phyloP scores from a whole-genome alignment of 2,113 vertebrate genomes.

The Pseudopodoces humilis region DNA sequence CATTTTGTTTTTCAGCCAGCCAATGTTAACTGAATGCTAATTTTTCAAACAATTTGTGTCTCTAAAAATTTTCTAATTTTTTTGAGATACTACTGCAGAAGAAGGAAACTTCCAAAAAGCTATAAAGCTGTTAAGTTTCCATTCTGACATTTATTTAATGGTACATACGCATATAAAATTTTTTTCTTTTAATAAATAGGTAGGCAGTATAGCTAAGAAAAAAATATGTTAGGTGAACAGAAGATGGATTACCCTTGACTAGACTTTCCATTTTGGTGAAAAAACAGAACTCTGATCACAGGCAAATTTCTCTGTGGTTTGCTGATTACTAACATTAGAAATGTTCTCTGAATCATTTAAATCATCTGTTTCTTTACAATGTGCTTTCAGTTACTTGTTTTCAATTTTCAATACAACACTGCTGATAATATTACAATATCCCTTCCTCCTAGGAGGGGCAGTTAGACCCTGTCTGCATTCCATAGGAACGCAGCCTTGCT shows the following conservation, averaged over 20 bases:
- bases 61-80: not conserved
- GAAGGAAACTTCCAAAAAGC: not conserved
- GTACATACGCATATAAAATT: not conserved
- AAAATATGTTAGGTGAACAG: not conserved
- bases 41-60: not conserved
- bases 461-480: conserved; percentile 12
- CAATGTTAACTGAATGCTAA: not conserved
- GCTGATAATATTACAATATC: conserved; percentile 51
- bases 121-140: not conserved
- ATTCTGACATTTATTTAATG: not conserved
- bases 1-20: not conserved
- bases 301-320: conserved; percentile 55
- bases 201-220: not conserved
- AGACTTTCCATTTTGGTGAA: not conserved
- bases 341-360: not conserved
- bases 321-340: conserved; percentile 60
- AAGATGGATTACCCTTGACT: conserved; percentile 30
- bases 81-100: not conserved
- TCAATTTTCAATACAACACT: not conserved
- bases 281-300: conserved; percentile 55
- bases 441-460: not conserved
- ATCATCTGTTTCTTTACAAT: conserved; percentile 41
- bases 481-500: not conserved
- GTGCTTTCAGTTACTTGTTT: conserved; percentile 52
- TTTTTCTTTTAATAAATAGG: not conserved